These are phyloP conservation scores for Vanacampus margaritifer DNA, from an alignment of 2,113 vertebrate genomes.

Conservation along the genomic window DNA sequence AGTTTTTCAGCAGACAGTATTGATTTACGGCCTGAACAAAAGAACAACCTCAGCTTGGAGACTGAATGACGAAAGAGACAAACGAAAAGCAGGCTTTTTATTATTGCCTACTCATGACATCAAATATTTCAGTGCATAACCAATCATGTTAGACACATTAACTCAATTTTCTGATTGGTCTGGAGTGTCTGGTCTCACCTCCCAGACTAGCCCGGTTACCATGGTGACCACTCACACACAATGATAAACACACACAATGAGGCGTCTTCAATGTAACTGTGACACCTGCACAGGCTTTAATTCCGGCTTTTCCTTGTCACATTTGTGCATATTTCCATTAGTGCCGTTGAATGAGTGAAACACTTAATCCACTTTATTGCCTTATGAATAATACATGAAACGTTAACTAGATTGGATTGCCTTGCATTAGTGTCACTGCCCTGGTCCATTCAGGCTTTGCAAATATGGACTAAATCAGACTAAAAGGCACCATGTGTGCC, in stretches of 20 bases:
- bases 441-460: slow-evolving; percentile 25
- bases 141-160: slow-evolving; percentile 12
- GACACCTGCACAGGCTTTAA: slow-evolving; percentile 42
- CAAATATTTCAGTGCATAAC: neutral
- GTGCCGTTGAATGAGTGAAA: slow-evolving; percentile 32
- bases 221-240: slow-evolving; percentile 59
- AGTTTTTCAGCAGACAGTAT: slow-evolving; percentile 22
- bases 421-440: slow-evolving; percentile 15
- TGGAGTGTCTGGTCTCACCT: slow-evolving; percentile 28
- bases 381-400: slow-evolving; percentile 63
- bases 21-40: slow-evolving; percentile 56
- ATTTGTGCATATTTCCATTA: slow-evolving; percentile 23
- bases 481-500: slow-evolving; percentile 26
- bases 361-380: slow-evolving; percentile 60
- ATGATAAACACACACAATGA: slow-evolving; percentile 60
- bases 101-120: neutral
- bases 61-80: slow-evolving; percentile 5
- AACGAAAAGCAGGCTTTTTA: slow-evolving; percentile 19
- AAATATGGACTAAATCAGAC: slow-evolving; percentile 14
- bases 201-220: slow-evolving; percentile 51
- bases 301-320: slow-evolving; percentile 26
- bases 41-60: slow-evolving; percentile 15
- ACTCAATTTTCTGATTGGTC: neutral
- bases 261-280: slow-evolving; percentile 35
- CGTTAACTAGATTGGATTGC: slow-evolving; percentile 54